These are phyloP conservation scores for Apus apus DNA, from an alignment of 2,113 vertebrate genomes.

Conservation along the genomic window DNA sequence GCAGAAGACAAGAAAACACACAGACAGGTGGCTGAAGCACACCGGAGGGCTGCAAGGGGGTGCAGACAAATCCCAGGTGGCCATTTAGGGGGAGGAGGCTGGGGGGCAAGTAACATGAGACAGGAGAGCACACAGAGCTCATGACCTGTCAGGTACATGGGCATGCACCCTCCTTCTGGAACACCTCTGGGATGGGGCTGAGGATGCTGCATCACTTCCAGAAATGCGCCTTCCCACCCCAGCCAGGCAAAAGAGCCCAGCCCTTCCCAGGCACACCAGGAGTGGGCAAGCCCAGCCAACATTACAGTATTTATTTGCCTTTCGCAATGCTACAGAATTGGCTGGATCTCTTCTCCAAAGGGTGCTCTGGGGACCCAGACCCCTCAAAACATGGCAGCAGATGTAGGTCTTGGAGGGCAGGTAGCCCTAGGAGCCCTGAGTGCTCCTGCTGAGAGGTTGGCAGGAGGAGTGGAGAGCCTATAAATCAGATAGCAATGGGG, in stretches of 20 bases:
- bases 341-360: neutral
- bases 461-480: neutral
- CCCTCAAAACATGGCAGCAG: neutral
- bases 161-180: neutral
- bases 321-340: neutral
- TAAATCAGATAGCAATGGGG: neutral
- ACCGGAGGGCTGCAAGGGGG: neutral
- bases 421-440: neutral
- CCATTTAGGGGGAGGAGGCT: neutral
- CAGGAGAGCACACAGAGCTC: fast-evolving
- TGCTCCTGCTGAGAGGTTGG: neutral
- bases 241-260: neutral
- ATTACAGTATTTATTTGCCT: neutral
- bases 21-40: neutral
- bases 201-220: neutral
- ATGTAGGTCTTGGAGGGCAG: neutral
- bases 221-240: neutral
- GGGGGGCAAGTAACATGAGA: neutral
- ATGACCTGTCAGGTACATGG: no score
- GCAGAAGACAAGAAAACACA: neutral
- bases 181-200: neutral
- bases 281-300: neutral
- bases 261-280: neutral
- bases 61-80: fast-evolving
- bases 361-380: fast-evolving